Percentiles rank a stretch among this genome's conserved stretches.
phyloP scores from a whole-genome alignment of 2,113 vertebrate species.

The Pomatorhinus ruficollis region DNA sequence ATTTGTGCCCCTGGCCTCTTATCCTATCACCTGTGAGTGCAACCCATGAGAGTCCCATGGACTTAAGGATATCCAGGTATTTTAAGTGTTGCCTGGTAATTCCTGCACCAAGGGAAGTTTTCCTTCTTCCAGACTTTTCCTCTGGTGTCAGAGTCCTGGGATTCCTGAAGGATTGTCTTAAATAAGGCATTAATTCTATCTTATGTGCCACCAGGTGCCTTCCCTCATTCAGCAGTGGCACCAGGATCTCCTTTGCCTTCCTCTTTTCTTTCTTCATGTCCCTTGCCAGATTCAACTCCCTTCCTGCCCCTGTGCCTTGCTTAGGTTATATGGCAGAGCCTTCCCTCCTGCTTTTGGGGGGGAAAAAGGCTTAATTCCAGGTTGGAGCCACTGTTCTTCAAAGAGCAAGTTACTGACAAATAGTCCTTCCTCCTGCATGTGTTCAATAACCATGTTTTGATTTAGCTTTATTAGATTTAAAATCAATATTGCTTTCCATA shows the following conservation, averaged over 20 bases:
- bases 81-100: not conserved
- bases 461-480: slow-evolving; percentile 49
- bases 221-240: not conserved
- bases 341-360: not conserved
- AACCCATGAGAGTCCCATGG: not conserved
- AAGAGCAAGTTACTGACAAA: not conserved
- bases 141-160: not conserved
- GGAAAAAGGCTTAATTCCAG: not conserved
- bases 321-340: not conserved
- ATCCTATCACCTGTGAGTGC: not conserved
- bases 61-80: rapidly evolving
- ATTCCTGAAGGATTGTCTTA: not conserved
- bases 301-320: not conserved
- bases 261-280: not conserved
- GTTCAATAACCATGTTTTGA: not conserved
- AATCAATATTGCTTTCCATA: slow-evolving; percentile 48
- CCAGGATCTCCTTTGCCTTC: not conserved
- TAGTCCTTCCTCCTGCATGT: not conserved
- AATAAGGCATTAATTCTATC: not conserved
- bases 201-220: not conserved
- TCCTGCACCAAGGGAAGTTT: not conserved
- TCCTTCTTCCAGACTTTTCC: not conserved
- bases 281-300: not conserved
- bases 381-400: not conserved
- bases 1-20: not conserved